A percentile compares a stretch with the other conserved stretches of the same genome.
These are phyloP conservation scores for Vanessa cardui DNA, from an alignment of 2,888 invertebrate species.

Conservation along the genomic window DNA sequence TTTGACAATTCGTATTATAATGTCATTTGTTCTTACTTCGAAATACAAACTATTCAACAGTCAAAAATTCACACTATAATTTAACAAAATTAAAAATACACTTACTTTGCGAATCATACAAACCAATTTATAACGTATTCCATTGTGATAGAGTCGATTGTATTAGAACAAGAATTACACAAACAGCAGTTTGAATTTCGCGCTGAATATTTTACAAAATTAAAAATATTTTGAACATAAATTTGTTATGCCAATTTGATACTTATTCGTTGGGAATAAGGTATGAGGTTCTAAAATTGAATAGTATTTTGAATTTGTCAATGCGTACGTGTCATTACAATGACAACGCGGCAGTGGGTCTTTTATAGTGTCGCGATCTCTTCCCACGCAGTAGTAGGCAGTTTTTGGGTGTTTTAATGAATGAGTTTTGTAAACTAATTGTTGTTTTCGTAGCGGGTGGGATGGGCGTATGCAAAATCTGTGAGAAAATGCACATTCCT, in stretches of 20 bases:
- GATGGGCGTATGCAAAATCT: slow-evolving; percentile 27
- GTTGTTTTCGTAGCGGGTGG: slow-evolving; percentile 37
- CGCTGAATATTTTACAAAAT: not conserved
- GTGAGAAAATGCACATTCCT: slow-evolving; percentile 4
- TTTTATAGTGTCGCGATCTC: slow-evolving; percentile 17
- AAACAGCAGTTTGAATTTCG: not conserved
- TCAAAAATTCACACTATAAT: slow-evolving; percentile 19
- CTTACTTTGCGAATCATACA: not conserved
- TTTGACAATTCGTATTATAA: slow-evolving; percentile 4
- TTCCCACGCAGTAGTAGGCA: slow-evolving; percentile 36
- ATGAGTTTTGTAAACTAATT: slow-evolving; percentile 36
- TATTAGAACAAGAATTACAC: not conserved
- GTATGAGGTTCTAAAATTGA: not conserved
- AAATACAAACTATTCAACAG: slow-evolving; percentile 8
- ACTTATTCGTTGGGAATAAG: not conserved
- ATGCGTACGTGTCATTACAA: slow-evolving; percentile 41
- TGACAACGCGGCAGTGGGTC: slow-evolving; percentile 42
- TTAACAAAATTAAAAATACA: slow-evolving; percentile 4
- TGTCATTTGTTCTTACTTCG: not conserved
- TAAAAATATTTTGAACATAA: not conserved
- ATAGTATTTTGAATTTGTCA: not conserved
- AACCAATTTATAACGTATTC: not conserved
- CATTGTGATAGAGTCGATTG: not conserved
- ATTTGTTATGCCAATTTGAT: not conserved
- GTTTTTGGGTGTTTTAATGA: slow-evolving; percentile 34